phyloP scores from a whole-genome alignment of 2,888 invertebrate genomes.

The Strigamia transsilvanica region DNA sequence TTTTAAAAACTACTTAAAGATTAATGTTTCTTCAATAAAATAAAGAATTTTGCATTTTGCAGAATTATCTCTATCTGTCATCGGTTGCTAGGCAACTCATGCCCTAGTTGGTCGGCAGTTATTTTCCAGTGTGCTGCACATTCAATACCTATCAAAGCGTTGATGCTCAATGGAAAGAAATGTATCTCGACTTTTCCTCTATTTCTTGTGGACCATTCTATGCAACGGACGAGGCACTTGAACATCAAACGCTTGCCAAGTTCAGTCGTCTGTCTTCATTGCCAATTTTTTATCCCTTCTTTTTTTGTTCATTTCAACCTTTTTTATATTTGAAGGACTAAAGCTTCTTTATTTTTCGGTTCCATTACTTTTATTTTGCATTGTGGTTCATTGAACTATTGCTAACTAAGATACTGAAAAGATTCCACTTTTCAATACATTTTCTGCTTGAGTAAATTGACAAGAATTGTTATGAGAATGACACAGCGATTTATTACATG shows the following conservation, averaged over 20 bases:
- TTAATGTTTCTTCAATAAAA: neutral
- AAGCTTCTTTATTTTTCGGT: neutral
- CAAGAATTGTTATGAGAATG: neutral
- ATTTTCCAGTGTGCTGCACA: conserved; percentile 43
- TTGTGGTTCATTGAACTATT: conserved; percentile 8
- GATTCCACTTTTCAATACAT: neutral
- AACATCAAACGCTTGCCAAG: conserved; percentile 43
- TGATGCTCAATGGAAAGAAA: conserved; percentile 48
- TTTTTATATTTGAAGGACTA: neutral
- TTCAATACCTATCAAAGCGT: conserved; percentile 47
- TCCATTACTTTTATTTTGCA: conserved; percentile 22
- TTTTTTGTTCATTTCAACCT: neutral
- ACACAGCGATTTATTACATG: conserved; percentile 14
- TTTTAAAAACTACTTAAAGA: neutral
- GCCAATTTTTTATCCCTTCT: conserved; percentile 10
- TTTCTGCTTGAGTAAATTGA: neutral
- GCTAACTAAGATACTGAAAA: neutral
- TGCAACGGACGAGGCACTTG: conserved; percentile 41
- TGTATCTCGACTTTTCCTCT: conserved; percentile 35
- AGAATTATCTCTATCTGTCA: conserved; percentile 43
- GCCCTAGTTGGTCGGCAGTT: conserved; percentile 45
- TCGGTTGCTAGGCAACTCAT: conserved; percentile 42
- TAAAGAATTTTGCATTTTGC: neutral
- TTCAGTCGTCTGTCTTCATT: conserved; percentile 27
- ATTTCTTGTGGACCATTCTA: conserved; percentile 13